Evolutionary conservation across 1,140 invertebrate genomes (phyloP).

Genomic region (Tribolium madens): DNA sequence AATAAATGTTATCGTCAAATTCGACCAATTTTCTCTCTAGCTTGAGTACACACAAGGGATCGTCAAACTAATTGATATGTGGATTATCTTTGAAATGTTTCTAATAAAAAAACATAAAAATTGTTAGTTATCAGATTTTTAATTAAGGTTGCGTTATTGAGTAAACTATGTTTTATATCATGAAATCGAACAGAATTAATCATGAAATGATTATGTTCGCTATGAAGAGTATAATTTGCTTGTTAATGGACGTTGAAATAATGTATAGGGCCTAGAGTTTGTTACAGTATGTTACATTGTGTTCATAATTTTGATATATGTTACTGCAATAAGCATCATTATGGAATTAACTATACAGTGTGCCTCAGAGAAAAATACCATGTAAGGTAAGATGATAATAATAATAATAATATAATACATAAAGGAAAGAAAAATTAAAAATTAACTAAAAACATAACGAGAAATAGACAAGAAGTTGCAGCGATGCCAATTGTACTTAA

Average conservation of each 20-base stretch:
- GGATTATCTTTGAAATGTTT: background rate
- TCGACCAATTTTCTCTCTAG: conserved; percentile 39
- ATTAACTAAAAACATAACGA: too few species aligned
- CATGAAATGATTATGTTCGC: background rate
- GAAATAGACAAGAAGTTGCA: too few species aligned
- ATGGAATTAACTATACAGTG: too few species aligned
- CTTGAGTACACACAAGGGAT: background rate
- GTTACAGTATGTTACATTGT: too few species aligned
- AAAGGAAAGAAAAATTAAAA: too few species aligned
- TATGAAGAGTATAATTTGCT: background rate
- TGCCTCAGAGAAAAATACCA: too few species aligned
- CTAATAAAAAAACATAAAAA: too few species aligned
- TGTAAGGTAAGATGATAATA: too few species aligned
- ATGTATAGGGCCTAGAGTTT: background rate
- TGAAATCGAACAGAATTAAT: background rate
- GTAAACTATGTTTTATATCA: background rate
- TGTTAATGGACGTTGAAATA: conserved; percentile 1
- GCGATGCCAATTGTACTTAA: too few species aligned
- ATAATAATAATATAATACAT: too few species aligned
- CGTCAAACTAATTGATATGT: background rate
- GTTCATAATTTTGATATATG: conserved; percentile 1
- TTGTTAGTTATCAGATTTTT: too few species aligned
- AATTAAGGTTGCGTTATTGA: background rate
- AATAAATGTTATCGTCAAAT: conserved; percentile 27
- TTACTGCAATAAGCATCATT: too few species aligned